phyloP scores from a whole-genome alignment of 2,797 vertebrate genomes.

The Brachymystax lenok region DNA sequence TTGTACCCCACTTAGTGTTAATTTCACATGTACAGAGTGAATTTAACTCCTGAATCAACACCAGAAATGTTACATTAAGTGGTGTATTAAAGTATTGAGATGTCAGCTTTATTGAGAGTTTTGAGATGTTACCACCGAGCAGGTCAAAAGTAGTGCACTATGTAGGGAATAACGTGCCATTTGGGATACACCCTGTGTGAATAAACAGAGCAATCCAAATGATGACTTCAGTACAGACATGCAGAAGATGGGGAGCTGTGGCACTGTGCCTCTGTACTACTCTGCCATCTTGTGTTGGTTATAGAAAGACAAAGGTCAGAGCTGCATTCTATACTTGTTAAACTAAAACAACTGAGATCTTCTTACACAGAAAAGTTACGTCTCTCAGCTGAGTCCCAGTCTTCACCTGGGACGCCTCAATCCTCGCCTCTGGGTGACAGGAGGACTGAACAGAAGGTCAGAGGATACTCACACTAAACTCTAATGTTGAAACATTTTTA shows the following conservation, averaged over 20 bases:
- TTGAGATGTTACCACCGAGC: not conserved
- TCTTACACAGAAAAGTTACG: no score
- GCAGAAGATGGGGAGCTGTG: not conserved
- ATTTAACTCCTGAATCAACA: no score
- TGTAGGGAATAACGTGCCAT: not conserved
- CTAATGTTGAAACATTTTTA: not conserved
- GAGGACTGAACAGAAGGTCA: not conserved
- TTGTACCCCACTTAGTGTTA: no score
- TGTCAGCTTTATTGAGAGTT: not conserved
- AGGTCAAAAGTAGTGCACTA: no score
- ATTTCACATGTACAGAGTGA: no score
- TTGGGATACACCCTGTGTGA: not conserved
- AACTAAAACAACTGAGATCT: no score
- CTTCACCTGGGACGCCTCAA: not conserved
- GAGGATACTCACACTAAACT: not conserved
- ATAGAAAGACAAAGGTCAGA: not conserved
- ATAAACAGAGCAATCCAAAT: not conserved
- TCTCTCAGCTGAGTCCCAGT: not conserved
- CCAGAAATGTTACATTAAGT: no score
- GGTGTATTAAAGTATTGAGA: no score
- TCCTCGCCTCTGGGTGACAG: not conserved
- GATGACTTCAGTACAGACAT: not conserved
- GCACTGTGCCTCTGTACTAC: not conserved
- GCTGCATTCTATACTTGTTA: not conserved
- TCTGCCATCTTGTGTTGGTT: slow-evolving; percentile 26